Conservation (phyloP, 2,113 vertebrate species). For the Crotalus helleri region DNA sequence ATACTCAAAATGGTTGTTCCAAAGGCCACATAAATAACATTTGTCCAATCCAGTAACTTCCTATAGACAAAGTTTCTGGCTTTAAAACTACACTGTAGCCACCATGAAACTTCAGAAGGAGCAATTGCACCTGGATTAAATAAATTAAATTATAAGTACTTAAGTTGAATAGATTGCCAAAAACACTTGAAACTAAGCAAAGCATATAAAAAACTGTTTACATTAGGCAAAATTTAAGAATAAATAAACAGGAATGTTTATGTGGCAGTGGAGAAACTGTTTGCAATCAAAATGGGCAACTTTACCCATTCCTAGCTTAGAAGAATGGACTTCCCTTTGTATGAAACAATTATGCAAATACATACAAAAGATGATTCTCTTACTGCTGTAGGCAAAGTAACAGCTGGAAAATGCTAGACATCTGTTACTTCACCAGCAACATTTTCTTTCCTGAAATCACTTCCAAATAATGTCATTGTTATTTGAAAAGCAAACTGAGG, state of each 20-base stretch:
- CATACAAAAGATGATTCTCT: neutral
- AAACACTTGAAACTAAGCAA: neutral
- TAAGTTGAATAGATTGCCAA: neutral
- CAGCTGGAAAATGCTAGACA: neutral
- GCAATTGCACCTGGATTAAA: neutral
- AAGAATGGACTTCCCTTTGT: neutral
- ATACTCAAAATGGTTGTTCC: neutral
- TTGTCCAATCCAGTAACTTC: neutral
- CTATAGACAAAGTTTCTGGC: neutral
- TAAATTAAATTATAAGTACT: neutral
- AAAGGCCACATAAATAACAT: neutral
- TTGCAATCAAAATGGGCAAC: neutral
- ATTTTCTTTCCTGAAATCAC: neutral
- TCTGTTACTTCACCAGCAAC: neutral
- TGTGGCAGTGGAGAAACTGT: neutral
- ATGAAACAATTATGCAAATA: neutral
- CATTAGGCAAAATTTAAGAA: neutral
- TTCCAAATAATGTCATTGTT: slow-evolving; percentile 49
- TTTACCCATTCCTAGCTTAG: neutral
- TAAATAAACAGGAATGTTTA: neutral
- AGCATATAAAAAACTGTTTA: neutral
- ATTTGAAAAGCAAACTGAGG: slow-evolving; percentile 22
- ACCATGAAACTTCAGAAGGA: neutral
- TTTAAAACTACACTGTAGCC: neutral
- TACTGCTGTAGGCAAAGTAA: neutral